phyloP scores from a whole-genome alignment of 2,797 vertebrate genomes.

The Eulemur rubriventer region DNA sequence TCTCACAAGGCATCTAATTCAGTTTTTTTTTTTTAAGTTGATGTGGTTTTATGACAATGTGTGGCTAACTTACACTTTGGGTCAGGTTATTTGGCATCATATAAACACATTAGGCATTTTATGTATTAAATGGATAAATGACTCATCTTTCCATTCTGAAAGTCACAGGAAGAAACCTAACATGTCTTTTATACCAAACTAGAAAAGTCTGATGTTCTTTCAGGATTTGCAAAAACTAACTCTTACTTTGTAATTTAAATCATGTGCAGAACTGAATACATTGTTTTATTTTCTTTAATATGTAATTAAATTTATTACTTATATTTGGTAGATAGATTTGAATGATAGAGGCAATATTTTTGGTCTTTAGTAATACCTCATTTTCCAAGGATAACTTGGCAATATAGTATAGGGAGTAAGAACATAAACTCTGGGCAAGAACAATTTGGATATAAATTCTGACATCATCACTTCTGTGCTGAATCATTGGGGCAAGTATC shows the following conservation, averaged over 20 bases:
- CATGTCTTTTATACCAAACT: neutral
- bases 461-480: neutral
- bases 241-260: neutral
- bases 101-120: neutral
- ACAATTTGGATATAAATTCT: neutral
- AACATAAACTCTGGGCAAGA: neutral
- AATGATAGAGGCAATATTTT: neutral
- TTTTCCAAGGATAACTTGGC: neutral
- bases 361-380: neutral
- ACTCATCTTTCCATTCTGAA: neutral
- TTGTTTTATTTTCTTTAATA: neutral
- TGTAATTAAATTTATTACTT: neutral
- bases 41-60: neutral
- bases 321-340: neutral
- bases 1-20: neutral
- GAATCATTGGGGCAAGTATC: neutral
- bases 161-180: neutral
- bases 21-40: neutral
- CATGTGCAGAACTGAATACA: neutral
- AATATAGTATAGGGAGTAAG: neutral
- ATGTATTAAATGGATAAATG: neutral
- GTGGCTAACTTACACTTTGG: neutral
- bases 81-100: neutral
- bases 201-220: neutral
- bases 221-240: neutral